A percentile compares a stretch with the other conserved stretches of the same genome.
Evolutionary conservation across 1,140 invertebrate species (phyloP).

Genomic region (Drosophila biarmipes): DNA sequence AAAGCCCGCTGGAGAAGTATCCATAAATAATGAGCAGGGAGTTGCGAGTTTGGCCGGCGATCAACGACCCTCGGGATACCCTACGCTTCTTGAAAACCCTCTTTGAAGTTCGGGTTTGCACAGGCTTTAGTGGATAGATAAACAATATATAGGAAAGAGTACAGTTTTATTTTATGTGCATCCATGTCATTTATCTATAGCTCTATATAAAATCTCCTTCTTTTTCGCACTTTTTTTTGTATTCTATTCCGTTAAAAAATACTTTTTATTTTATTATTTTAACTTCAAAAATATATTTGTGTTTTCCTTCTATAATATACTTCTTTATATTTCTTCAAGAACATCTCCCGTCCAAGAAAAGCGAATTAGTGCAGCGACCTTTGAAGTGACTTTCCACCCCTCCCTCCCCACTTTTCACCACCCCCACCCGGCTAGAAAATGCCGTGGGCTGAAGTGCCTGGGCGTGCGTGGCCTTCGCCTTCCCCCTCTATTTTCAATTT

Average conservation of each 20-base stretch:
- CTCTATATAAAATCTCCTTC: no score
- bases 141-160: no score
- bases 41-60: background rate
- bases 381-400: background rate
- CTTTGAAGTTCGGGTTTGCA: no score
- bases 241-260: no score
- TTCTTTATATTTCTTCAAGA: no score
- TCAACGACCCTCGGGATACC: background rate
- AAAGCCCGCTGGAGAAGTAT: slow-evolving; percentile 15
- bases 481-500: background rate
- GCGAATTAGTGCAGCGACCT: background rate
- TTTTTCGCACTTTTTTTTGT: no score
- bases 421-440: background rate
- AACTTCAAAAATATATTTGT: no score
- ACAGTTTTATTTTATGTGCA: no score
- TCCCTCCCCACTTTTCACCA: background rate
- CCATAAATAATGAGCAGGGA: slow-evolving; percentile 41
- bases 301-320: background rate
- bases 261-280: no score
- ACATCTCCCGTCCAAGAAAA: background rate
- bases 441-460: slow-evolving; percentile 17
- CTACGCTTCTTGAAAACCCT: background rate
- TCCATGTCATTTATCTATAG: no score
- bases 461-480: slow-evolving; percentile 36
- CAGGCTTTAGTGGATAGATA: no score